Evolutionary conservation across 2,113 vertebrate genomes (phyloP), one percentile per base, ranked within the genome.

Genomic region (Butorides virescens): DNA sequence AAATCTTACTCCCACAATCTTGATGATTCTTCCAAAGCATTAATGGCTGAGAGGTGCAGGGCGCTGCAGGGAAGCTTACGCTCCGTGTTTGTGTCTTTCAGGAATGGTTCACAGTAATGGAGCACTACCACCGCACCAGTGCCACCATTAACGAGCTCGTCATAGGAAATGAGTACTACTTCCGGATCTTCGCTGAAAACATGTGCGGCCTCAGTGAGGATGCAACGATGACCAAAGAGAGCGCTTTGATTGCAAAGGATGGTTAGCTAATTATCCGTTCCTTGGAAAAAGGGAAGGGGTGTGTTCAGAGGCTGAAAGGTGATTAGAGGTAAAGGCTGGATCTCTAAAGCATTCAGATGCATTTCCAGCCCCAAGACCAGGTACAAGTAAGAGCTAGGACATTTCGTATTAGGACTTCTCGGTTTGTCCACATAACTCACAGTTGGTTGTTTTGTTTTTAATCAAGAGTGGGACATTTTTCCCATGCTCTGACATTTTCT

Each of bases 141-240:
- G 98, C 99, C 93, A 99, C 99, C 96, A 99, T 99, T 92, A 98
- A 98, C 2, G 99, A 99, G 63, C 98, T 99, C 89, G 98, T 99
- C 96, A 99, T 99, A 44, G 99, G 99, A 32, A 99, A 99, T 0
- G 99, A 99, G 76, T 99, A 99, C 93, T 99, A 98, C 97, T 99
- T 99, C 98, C 98, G 99, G 46, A 96, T 99, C 96, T 99, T 98
- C 44, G 97, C 99, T 10, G 99, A 99, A 95, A 99, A 99, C 95
- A 99, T 99, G 98, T 99, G 99, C 0, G 99, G 99, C 81, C 98
- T 99, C 88, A 99, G 99, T 2, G 98, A 99, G 97, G 96, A 98
- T 1, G 99, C 99, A 6, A 99, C 99, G 2, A 98, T 98, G 98
- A 99, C 99, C 61, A 99, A 98, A 96, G 98, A 99, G 91, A 99